phyloP scores from a whole-genome alignment of 2,888 invertebrate species.

The Apomyelois bistriatella region DNA sequence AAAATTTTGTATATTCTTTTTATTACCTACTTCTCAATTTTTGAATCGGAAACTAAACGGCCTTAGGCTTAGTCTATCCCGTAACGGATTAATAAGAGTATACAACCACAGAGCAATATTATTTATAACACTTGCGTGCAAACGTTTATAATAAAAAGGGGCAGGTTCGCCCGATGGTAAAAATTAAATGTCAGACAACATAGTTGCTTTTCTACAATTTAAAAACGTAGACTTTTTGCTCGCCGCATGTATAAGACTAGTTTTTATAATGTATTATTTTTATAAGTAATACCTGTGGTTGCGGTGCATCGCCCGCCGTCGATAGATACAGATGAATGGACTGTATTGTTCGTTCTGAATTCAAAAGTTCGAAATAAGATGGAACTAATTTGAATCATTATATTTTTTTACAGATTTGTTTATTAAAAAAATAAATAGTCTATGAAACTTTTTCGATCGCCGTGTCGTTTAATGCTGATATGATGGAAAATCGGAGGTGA shows the following conservation, averaged over 20 bases:
- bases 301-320: constrained; percentile 10
- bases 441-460: too few relatives aligned
- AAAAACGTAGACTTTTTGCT: constrained; percentile 25
- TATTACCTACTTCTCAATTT: too few relatives aligned
- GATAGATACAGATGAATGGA: neutral
- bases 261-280: constrained; percentile 22
- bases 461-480: too few relatives aligned
- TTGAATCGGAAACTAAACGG: too few relatives aligned
- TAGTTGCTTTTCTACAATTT: constrained; percentile 23
- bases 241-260: constrained; percentile 23
- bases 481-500: too few relatives aligned
- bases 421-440: too few relatives aligned
- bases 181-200: constrained; percentile 19
- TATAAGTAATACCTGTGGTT: constrained; percentile 4
- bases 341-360: neutral
- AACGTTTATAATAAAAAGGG: constrained; percentile 17
- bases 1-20: too few relatives aligned
- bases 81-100: neutral
- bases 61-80: too few relatives aligned
- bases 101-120: neutral
- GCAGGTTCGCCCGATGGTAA: constrained; percentile 3
- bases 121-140: constrained; percentile 19
- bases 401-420: neutral
- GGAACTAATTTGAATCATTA: neutral
- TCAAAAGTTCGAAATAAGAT: neutral